Base-by-base conservation (phyloP, 2,113 vertebrate genomes). In the Camelus dromedarius region DNA sequence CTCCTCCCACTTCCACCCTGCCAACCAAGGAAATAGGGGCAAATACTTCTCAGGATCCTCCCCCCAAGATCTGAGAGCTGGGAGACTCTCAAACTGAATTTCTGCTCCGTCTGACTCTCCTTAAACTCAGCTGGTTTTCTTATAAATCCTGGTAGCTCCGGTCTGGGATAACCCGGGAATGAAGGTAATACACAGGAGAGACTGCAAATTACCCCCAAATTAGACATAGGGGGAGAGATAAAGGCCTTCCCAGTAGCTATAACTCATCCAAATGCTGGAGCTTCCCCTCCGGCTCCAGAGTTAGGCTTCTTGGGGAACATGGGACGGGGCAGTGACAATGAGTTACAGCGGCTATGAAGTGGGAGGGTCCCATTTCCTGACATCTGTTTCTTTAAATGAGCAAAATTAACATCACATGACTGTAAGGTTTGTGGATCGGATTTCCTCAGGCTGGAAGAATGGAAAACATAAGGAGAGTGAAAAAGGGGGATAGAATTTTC, bases 361-460 rank as follows among this genome's bases (percentile, higher is more conserved):
- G 80, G 76, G 93, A 86, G 54, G 70, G 42, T 58, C 58, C 86
- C 73, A 60, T 73, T 96, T 89, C 95, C 97, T 46, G 38, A 92
- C 82, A 84, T 86, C 95, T 95, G 94, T 75, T 96, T 97, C 95
- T 97, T 95, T 93, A 95, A 83, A 95, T 20, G 85, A 97, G 90
- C 87, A 95, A 85, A 96, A 92, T 93, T 83, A 96, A 93, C 73
- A 92, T 93, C 90, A 62, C 64, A 48, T 93, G 70, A 89, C 79
- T 87, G 69, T 50, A 95, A 89, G 46, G 95, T 89, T 93, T 93
- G 20, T 1, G n/a, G 91, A 87, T 8, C 96, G 89, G 67, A 89
- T 80, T 93, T 93, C 83, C 83, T 79, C n/a, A 9, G 90, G 64
- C 75, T 94, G 83, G 75, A 56, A 92, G 46, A 83, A 91, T n/a